Evolutionary conservation across 1,140 invertebrate species (phyloP).

Genomic region (Hypothenemus hampei): DNA sequence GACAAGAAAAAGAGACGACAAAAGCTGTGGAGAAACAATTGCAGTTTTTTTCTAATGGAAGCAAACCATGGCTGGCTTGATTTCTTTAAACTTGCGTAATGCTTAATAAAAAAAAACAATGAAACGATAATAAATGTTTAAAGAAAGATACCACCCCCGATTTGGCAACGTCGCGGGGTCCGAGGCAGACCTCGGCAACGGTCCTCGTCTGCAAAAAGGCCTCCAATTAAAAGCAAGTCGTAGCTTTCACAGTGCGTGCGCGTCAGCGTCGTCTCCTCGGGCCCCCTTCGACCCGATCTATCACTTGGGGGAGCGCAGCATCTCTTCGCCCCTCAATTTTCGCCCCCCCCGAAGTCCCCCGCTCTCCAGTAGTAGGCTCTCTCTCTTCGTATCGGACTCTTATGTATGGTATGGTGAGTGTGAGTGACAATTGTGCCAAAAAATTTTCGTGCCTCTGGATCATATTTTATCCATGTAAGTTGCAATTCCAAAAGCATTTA

Average conservation of each 20-base stretch:
- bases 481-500: no score
- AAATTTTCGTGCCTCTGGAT: no score
- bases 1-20: no score
- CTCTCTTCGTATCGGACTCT: conserved; percentile 28
- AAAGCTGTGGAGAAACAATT: no score
- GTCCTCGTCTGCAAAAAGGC: conserved; percentile 43
- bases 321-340: conserved; percentile 37
- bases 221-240: conserved; percentile 44
- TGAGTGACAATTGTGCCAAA: conserved; percentile 25
- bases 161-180: conserved; percentile 9
- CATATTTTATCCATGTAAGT: no score
- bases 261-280: conserved; percentile 30
- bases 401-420: no score
- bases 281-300: conserved; percentile 44
- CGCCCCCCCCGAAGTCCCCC: conserved; percentile 25
- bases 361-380: conserved; percentile 41
- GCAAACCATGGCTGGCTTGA: no score
- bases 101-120: no score
- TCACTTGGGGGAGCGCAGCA: conserved; percentile 41
- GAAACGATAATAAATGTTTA: no score
- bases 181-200: conserved; percentile 8
- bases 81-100: no score
- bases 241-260: conserved; percentile 43
- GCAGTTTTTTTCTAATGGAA: no score
- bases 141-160: no score